phyloP scores from a whole-genome alignment of 2,888 invertebrate genomes.

The Pantelozetes paolii region DNA sequence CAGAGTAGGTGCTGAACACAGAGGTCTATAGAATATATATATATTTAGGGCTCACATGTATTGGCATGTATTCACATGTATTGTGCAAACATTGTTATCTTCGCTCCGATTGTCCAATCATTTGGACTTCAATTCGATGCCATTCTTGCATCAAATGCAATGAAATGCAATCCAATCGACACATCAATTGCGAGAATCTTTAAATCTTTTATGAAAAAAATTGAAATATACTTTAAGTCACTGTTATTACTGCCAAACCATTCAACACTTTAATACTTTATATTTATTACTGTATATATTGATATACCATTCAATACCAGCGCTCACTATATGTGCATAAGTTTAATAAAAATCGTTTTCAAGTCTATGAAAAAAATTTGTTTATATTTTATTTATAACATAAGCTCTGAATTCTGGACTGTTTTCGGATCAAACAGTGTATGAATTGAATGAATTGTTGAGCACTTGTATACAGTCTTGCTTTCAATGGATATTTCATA shows the following conservation, averaged over 20 bases:
- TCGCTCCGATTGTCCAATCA: constrained; percentile 37
- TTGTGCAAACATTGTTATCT: constrained; percentile 37
- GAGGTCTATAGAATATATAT: constrained; percentile 25
- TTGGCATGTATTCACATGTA: constrained; percentile 25
- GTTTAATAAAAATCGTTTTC: constrained; percentile 13
- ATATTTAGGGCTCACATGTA: constrained; percentile 7
- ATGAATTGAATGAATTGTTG: not conserved
- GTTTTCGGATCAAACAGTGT: not conserved
- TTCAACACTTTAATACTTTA: not conserved
- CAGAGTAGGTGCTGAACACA: not conserved
- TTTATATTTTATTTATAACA: not conserved
- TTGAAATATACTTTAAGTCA: constrained; percentile 39
- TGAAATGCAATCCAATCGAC: constrained; percentile 16
- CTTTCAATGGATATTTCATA: not conserved
- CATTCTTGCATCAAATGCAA: constrained; percentile 32
- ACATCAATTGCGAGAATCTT: constrained; percentile 28
- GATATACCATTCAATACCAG: not conserved
- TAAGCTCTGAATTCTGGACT: not conserved
- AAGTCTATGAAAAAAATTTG: not conserved
- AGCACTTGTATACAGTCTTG: not conserved
- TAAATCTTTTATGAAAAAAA: constrained; percentile 36
- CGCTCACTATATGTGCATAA: not conserved
- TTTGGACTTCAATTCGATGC: constrained; percentile 30
- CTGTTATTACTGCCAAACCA: constrained; percentile 23
- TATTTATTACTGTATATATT: not conserved